Base-by-base conservation (phyloP, 2,797 vertebrate genomes). In the Anomalospiza imberbis region DNA sequence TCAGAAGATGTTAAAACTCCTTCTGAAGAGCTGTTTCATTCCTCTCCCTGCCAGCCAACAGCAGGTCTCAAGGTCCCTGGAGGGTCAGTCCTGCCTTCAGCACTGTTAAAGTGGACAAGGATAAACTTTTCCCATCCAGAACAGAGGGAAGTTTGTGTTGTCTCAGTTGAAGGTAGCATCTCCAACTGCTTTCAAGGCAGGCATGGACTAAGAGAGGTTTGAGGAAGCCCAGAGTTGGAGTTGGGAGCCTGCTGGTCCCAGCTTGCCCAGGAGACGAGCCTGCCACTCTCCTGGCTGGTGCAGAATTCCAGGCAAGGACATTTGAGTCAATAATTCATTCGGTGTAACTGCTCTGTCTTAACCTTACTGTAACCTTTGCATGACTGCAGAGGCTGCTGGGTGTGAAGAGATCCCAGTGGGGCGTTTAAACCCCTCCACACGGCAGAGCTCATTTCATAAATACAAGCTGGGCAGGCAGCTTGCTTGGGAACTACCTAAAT, bases 371-470 rank as follows among this genome's bases (percentile, higher is more conserved):
- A 80, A 91, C 84, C 54, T 96, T 50, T 31, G 44, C 53, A 6
- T 34, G 80, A 26, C 78, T 83, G 62, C 34, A 47, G 22, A 60
- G 68, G 60, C 73, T 70, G 70, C 20, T 76, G 60, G 36, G 26
- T 48, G 86, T 66, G 51, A 73, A 74, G 38, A 61, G 53, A 28
- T 91, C 95, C 58, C 72, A 5, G 26, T 2, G 48, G 80, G 42
- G 68, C 10, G 5, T 76, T 76, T 51, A 72, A 88, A 81, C 58
- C 54, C 48, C 28, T 66, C 74, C 55, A 3, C 40, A 40, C 48
- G 44, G 42, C 68, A 90, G 70, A 94, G 81, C 81, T 92, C 45
- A n/a, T 74, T 91, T 91, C 57, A 74, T 34, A 86, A 78, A 85
- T 22, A 77, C 24, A 76, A 91, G 44, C 60, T 2, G 26, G 29